These are phyloP conservation scores for Azemiops feae DNA, from an alignment of 2,113 vertebrate genomes.

Conservation along the genomic window DNA sequence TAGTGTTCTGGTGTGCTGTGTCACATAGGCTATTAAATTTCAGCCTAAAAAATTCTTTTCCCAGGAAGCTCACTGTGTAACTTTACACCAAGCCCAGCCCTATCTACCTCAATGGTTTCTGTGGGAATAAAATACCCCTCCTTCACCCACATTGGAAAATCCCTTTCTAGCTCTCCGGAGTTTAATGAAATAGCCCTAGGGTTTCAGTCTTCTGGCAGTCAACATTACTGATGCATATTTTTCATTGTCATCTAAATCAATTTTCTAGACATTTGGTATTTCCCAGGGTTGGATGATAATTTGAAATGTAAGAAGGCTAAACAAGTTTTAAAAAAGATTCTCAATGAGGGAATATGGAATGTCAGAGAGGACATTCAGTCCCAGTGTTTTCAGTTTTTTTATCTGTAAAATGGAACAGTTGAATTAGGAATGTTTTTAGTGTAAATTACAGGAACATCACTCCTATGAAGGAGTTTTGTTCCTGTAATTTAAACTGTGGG, in stretches of 20 bases:
- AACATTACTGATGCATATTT: not conserved
- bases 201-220: not conserved
- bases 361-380: not conserved
- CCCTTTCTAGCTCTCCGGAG: not conserved
- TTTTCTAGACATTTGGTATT: not conserved
- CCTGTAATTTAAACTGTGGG: not conserved
- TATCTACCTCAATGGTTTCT: not conserved
- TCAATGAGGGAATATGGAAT: not conserved
- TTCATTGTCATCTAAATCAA: not conserved
- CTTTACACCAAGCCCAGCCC: not conserved
- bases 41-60: not conserved
- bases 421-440: conserved; percentile 7
- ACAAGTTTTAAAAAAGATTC: not conserved
- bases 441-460: not conserved
- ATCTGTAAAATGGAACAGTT: conserved; percentile 19
- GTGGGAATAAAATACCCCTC: no score
- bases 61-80: not conserved
- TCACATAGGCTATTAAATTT: not conserved
- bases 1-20: not conserved
- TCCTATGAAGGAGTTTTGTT: not conserved
- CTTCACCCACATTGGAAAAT: not conserved
- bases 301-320: not conserved
- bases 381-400: conserved; percentile 1
- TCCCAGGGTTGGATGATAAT: not conserved
- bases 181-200: not conserved